Evolutionary conservation across 2,888 invertebrate species (phyloP).

Genomic region (Leptinotarsa peninsularis): DNA sequence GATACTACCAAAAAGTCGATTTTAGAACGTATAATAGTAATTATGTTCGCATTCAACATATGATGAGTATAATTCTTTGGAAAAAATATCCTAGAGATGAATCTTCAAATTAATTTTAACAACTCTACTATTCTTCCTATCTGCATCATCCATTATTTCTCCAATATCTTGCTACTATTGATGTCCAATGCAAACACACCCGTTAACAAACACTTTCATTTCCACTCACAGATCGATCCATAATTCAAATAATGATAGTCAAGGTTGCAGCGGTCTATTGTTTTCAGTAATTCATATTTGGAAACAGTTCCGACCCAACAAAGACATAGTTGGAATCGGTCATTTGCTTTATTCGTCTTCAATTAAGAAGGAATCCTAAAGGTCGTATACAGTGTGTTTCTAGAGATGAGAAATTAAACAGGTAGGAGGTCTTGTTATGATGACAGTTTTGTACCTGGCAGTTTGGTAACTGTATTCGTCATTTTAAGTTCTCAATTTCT

Average conservation of each 20-base stretch:
- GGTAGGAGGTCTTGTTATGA: too few relatives aligned
- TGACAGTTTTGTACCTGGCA: too few relatives aligned
- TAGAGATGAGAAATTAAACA: neutral
- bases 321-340: slow-evolving; percentile 1
- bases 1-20: too few relatives aligned
- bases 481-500: too few relatives aligned
- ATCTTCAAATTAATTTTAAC: too few relatives aligned
- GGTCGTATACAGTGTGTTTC: slow-evolving; percentile 1
- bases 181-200: neutral
- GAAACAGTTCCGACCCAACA: neutral
- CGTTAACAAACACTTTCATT: neutral
- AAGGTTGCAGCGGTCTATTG: neutral
- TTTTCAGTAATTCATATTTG: slow-evolving; percentile 10
- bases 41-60: too few relatives aligned
- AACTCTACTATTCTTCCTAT: too few relatives aligned
- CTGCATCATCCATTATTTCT: too few relatives aligned
- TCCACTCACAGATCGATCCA: neutral
- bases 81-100: too few relatives aligned
- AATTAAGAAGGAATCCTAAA: neutral
- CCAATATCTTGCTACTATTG: neutral
- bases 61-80: too few relatives aligned
- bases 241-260: neutral
- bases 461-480: too few relatives aligned
- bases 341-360: neutral
- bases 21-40: too few relatives aligned